These are phyloP conservation scores for Sesia bembeciformis DNA, from an alignment of 2,888 invertebrate species.

Conservation along the genomic window DNA sequence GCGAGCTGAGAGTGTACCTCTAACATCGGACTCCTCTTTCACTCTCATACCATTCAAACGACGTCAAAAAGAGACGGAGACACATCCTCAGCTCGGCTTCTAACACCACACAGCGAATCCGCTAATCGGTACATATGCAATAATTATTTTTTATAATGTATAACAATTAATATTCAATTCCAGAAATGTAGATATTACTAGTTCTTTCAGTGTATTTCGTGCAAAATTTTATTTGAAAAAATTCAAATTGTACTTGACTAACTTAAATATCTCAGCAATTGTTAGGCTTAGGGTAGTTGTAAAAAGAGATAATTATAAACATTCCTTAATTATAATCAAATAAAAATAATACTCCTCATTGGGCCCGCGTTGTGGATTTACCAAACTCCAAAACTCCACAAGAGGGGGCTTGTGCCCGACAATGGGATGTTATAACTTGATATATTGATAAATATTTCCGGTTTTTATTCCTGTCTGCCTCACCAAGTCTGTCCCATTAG, in stretches of 20 bases:
- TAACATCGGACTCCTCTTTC: neutral
- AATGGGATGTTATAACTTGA: too few relatives aligned
- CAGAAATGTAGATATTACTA: conserved; percentile 5
- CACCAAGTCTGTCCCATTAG: too few relatives aligned
- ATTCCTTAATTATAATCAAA: too few relatives aligned
- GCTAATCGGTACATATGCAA: conserved; percentile 16
- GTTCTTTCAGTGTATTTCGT: conserved; percentile 5
- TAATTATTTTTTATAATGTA: conserved; percentile 10
- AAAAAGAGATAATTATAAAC: too few relatives aligned
- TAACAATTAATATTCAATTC: conserved; percentile 10
- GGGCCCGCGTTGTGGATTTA: too few relatives aligned
- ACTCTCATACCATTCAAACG: neutral
- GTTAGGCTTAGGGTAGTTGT: too few relatives aligned
- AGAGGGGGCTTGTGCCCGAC: too few relatives aligned
- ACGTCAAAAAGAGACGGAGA: neutral
- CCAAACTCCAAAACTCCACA: too few relatives aligned
- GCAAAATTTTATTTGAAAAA: conserved; percentile 1
- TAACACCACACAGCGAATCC: conserved; percentile 11
- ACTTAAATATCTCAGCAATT: neutral
- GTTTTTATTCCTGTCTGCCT: too few relatives aligned
- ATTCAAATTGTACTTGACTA: conserved; percentile 4
- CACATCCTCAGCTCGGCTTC: neutral
- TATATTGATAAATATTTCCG: too few relatives aligned
- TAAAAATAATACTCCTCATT: too few relatives aligned
- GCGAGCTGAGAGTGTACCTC: conserved; percentile 3